A percentile compares a stretch with the other conserved stretches of the same genome.
phyloP scores from a whole-genome alignment of 2,113 vertebrate genomes.

The Terrapene triunguis region DNA sequence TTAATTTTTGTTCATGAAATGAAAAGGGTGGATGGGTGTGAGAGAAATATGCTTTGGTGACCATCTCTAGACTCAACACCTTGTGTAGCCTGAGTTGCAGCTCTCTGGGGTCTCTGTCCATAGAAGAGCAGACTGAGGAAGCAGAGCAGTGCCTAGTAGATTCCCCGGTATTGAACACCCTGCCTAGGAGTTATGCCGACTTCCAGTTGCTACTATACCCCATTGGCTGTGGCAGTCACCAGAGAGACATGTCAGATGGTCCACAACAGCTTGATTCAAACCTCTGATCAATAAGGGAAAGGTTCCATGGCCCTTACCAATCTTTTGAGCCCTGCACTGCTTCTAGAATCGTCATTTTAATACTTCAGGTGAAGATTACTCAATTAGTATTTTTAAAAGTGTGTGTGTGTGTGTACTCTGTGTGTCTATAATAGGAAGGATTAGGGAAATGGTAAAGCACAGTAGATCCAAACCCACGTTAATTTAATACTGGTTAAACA shows the following conservation, averaged over 20 bases:
- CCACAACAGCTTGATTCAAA: neutral
- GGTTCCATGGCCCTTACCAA: neutral
- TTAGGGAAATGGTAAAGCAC: neutral
- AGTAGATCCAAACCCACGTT: neutral
- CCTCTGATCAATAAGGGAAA: neutral
- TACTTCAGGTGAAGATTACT: neutral
- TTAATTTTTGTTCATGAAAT: neutral
- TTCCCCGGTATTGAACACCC: accelerated
- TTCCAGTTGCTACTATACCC: neutral
- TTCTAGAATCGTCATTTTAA: neutral
- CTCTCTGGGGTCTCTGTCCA: neutral
- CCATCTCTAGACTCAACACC: neutral
- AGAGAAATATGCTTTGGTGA: neutral
- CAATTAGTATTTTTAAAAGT: neutral
- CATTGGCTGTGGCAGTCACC: accelerated
- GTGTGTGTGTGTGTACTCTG: neutral
- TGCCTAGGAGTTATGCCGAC: accelerated
- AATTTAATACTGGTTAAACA: slow-evolving; percentile 6
- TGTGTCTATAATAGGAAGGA: neutral
- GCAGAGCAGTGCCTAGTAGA: neutral
- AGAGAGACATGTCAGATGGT: neutral
- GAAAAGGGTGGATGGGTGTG: neutral
- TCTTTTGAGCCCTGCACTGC: neutral
- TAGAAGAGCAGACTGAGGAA: accelerated
- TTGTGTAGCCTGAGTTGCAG: accelerated